phyloP scores from a whole-genome alignment of 2,888 invertebrate genomes.

The Steinernema hermaphroditum region DNA sequence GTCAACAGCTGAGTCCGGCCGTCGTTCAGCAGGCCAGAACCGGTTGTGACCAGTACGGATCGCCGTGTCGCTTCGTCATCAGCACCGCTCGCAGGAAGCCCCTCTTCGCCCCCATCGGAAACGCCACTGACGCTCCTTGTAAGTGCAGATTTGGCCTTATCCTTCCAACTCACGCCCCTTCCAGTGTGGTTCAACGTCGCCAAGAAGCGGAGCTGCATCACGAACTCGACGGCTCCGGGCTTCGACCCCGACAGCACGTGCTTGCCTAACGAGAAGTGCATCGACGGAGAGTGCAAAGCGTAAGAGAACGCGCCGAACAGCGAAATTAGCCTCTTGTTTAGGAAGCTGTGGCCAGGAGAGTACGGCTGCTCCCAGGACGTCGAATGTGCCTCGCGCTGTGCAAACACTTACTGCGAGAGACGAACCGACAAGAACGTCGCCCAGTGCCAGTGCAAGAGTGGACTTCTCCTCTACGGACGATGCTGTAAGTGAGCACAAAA shows the following conservation, averaged over 20 bases:
- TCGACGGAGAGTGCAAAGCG: constrained; percentile 61
- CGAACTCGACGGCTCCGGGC: constrained; percentile 41
- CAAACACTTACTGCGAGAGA: constrained; percentile 59
- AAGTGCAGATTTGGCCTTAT: background rate
- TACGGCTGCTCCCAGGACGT: constrained; percentile 59
- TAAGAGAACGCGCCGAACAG: constrained; percentile 33
- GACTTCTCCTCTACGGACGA: constrained; percentile 60
- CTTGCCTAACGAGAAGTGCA: constrained; percentile 63
- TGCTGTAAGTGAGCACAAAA: constrained; percentile 64
- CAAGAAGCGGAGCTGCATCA: constrained; percentile 48
- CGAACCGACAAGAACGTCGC: constrained; percentile 58
- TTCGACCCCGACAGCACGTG: constrained; percentile 62
- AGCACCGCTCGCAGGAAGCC: constrained; percentile 60
- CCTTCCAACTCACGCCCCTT: constrained; percentile 14
- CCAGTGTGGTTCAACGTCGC: constrained; percentile 64
- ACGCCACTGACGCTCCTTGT: constrained; percentile 53
- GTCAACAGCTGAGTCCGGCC: constrained; percentile 48
- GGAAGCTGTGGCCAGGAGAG: constrained; percentile 64
- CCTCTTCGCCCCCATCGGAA: constrained; percentile 58
- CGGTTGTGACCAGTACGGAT: constrained; percentile 63
- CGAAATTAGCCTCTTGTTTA: constrained; percentile 32
- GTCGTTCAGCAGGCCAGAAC: constrained; percentile 51
- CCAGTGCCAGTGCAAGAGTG: constrained; percentile 61
- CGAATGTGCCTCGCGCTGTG: constrained; percentile 59
- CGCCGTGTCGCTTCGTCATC: constrained; percentile 46